Conservation (phyloP, 64 coral and sea anemone species). For the Porites lutea region DNA sequence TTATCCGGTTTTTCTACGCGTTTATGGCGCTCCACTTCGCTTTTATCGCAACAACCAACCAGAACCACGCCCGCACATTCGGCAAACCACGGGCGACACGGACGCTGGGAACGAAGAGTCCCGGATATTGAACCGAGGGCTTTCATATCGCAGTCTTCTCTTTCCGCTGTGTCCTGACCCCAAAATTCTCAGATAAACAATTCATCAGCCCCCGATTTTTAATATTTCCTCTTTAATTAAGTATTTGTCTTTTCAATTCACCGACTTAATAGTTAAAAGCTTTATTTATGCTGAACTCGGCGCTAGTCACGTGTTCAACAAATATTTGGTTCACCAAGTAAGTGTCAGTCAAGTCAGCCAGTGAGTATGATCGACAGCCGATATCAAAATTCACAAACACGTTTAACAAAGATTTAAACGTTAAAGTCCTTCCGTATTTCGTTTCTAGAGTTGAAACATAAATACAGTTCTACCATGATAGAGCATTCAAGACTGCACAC, state of each 20-base stretch:
- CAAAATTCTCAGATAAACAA: not conserved
- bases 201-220: not conserved
- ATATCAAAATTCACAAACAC: not conserved
- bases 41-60: slow-evolving; percentile 81
- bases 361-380: not conserved
- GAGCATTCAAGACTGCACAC: too few relatives aligned
- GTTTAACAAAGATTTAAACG: not conserved
- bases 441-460: not conserved
- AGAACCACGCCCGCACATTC: slow-evolving; percentile 98
- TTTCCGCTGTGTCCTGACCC: not conserved
- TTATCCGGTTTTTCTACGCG: slow-evolving; percentile 42
- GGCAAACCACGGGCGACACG: slow-evolving; percentile 78
- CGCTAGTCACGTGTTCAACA: not conserved
- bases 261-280: slow-evolving; percentile 3
- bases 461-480: not conserved
- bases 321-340: slow-evolving; percentile 29
- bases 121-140: slow-evolving; percentile 76
- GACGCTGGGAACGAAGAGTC: slow-evolving; percentile 77
- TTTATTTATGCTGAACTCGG: not conserved
- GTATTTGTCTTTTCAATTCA: not conserved
- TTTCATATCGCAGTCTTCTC: not conserved
- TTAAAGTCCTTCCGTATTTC: not conserved
- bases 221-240: not conserved
- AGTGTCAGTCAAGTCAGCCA: not conserved
- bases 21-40: slow-evolving; percentile 62